phyloP scores from a whole-genome alignment of 2,797 vertebrate species.

The Falco berigora region DNA sequence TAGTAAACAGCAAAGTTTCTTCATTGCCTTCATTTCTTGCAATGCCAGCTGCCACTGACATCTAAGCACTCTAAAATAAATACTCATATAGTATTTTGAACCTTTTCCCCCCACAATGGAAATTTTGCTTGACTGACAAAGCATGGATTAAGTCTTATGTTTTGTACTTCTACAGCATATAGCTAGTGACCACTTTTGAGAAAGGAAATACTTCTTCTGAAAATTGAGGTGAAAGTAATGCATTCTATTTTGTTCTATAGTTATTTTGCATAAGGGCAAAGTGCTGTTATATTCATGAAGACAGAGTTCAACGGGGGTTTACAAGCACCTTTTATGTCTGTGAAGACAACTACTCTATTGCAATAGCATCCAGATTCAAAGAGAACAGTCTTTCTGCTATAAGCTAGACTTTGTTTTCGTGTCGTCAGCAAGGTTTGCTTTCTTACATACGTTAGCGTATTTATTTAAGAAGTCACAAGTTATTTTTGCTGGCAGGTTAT shows the following conservation, averaged over 20 bases:
- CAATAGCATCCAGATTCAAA: background rate
- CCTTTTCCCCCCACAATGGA: background rate
- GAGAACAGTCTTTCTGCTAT: background rate
- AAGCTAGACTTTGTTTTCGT: background rate
- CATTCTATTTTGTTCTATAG: background rate
- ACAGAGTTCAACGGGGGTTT: background rate
- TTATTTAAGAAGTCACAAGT: background rate
- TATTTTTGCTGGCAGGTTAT: background rate
- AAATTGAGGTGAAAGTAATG: background rate
- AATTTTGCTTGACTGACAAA: constrained; percentile 37
- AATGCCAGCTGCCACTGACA: background rate
- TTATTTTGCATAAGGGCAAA: background rate
- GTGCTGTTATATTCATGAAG: background rate
- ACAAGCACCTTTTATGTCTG: background rate
- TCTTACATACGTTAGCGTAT: background rate
- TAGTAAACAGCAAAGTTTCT: background rate
- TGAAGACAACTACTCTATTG: background rate
- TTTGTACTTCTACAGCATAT: background rate
- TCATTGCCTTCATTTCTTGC: background rate
- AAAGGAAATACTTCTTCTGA: background rate
- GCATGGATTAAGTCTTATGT: background rate
- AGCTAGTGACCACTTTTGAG: background rate
- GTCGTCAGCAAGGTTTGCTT: background rate
- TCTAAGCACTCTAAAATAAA: background rate
- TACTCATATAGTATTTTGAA: background rate